Evolutionary conservation across 1,140 invertebrate species (phyloP).

Genomic region (Lethrus apterus): DNA sequence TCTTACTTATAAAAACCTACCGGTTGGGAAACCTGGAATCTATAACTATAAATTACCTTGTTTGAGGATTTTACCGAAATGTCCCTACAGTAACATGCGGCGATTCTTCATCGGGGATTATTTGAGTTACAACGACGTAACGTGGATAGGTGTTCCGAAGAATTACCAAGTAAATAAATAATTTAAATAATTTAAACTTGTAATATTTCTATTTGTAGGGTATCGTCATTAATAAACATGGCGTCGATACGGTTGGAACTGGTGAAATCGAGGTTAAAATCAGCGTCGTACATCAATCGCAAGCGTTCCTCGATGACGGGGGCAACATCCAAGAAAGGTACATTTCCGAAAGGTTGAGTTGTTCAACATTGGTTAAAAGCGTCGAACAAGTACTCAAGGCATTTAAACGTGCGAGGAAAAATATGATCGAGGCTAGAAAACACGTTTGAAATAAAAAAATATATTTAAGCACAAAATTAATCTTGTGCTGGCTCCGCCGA

Average conservation of each 20-base stretch:
- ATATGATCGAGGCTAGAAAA: slow-evolving; percentile 31
- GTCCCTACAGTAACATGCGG: slow-evolving; percentile 22
- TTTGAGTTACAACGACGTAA: slow-evolving; percentile 29
- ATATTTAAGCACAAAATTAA: too few species aligned
- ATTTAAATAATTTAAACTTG: not conserved
- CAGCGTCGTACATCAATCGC: slow-evolving; percentile 33
- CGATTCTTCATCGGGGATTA: slow-evolving; percentile 36
- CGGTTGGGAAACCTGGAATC: slow-evolving; percentile 26
- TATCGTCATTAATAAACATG: slow-evolving; percentile 26
- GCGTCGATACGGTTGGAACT: slow-evolving; percentile 25
- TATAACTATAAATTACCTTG: slow-evolving; percentile 28
- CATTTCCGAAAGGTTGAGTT: slow-evolving; percentile 29
- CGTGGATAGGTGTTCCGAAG: slow-evolving; percentile 29
- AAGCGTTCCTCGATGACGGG: slow-evolving; percentile 26
- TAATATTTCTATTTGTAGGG: not conserved
- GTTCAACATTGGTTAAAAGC: slow-evolving; percentile 31
- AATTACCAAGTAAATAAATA: slow-evolving; percentile 21
- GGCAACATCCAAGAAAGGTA: slow-evolving; percentile 14
- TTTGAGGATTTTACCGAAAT: slow-evolving; percentile 25
- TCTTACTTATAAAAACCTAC: slow-evolving; percentile 28
- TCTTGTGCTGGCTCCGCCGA: slow-evolving; percentile 48
- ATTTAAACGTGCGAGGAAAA: slow-evolving; percentile 31
- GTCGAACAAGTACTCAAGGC: slow-evolving; percentile 34
- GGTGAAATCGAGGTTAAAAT: slow-evolving; percentile 26
- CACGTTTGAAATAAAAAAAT: slow-evolving; percentile 16